Base-by-base conservation (phyloP, 2,113 vertebrate species). In the Halichoeres trimaculatus region DNA sequence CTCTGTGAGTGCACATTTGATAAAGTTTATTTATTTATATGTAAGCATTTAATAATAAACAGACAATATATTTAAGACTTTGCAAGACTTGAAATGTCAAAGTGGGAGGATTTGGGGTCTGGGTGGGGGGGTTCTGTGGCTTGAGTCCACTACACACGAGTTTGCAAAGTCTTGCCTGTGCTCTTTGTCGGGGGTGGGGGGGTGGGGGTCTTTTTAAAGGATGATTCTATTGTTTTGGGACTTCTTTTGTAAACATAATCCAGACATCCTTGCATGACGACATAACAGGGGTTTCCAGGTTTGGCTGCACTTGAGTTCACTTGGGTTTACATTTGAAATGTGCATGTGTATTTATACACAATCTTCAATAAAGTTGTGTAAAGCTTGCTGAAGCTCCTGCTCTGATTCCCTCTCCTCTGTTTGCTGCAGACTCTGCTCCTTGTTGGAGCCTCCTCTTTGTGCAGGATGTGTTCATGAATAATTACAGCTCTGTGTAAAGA, bases 1-100 rank as follows among this genome's bases (percentile, higher is more conserved):
- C 98, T 99, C 98, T 99, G 97, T 99, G 98, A 99, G 98, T 99
- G 98, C 96, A 97, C 97, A 97, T 98, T 97, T 99, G 96, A 97
- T 98, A 97, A 97, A 93, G 81, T 97, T 97, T 97, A 98, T 95
- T 98, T 99, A 99, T 99, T 99, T 98, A 98, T 97, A 94, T 92
- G 96, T 97, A 97, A 95, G 95, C 95, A 95, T 96, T 98, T 94
- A 94, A 95, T 90, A 91, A 90, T 85, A 77, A 89, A 87, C 84
- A 94, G 93, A 92, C 93, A 89, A 92, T 96, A 95, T 96, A 96
- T 97, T 96, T 95, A 94, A 96, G 84, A 84, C 94, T 83, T 73
- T 64, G 94, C 93, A 95, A 94, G 95, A 95, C 76, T 86, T 92
- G 87, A 94, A 79, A 80, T 92, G 93, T 93, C 10, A 8, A 20